Conservation (phyloP, 2,113 vertebrate genomes). For the Okapia johnstoni region DNA sequence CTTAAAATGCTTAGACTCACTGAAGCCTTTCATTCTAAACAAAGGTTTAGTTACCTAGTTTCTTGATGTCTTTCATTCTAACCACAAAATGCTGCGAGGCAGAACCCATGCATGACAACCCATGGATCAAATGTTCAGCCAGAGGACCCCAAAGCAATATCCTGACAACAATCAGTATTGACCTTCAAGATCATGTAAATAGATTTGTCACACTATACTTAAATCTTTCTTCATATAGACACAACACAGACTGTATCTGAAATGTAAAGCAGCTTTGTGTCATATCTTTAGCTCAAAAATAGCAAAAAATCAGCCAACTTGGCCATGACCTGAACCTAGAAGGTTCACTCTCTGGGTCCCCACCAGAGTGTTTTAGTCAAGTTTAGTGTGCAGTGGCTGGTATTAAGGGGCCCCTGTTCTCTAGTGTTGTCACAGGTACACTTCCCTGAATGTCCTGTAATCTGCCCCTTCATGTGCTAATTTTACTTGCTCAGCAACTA, state of each 20-base stretch:
- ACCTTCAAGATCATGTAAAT: not conserved
- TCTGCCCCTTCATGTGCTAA: not conserved
- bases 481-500: not conserved
- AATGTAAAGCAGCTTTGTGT: slow-evolving; percentile 7
- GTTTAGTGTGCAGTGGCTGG: too few species aligned
- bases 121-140: slow-evolving; percentile 26
- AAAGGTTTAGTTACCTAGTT: not conserved
- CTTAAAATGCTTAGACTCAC: not conserved
- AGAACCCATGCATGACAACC: slow-evolving; percentile 46
- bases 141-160: slow-evolving; percentile 34
- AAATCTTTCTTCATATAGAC: not conserved
- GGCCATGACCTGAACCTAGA: not conserved
- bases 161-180: not conserved
- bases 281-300: slow-evolving; percentile 31
- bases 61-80: slow-evolving; percentile 14
- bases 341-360: not conserved
- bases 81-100: slow-evolving; percentile 8
- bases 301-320: not conserved
- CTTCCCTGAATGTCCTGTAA: too few species aligned
- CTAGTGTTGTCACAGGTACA: not conserved
- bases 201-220: not conserved
- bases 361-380: not conserved
- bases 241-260: slow-evolving; percentile 16
- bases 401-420: not conserved
- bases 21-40: slow-evolving; percentile 14